Percentiles rank a stretch among this genome's conserved stretches.
phyloP scores from a whole-genome alignment of 2,113 vertebrate species.

The Syngnathus floridae region DNA sequence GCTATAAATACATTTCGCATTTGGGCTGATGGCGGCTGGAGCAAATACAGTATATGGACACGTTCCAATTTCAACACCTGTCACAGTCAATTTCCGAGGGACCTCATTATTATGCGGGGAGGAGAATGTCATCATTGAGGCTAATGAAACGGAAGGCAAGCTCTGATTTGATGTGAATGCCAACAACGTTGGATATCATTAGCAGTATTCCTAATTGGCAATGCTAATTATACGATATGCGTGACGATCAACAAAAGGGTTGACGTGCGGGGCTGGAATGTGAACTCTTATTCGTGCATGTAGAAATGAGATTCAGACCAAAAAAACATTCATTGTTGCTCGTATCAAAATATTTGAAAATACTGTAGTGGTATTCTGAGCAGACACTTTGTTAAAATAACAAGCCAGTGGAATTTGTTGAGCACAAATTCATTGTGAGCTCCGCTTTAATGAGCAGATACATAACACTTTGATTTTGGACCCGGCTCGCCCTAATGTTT shows the following conservation, averaged over 20 bases:
- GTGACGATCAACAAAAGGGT: slow-evolving; percentile 21
- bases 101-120: slow-evolving; percentile 26
- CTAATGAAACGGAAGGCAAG: slow-evolving; percentile 38
- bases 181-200: slow-evolving; percentile 29
- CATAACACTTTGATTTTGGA: background rate
- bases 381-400: background rate
- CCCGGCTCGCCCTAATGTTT: background rate
- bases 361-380: too few species aligned
- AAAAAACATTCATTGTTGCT: background rate
- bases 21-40: slow-evolving; percentile 24
- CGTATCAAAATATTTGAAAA: background rate
- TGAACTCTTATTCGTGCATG: background rate
- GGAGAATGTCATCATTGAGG: slow-evolving; percentile 27
- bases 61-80: slow-evolving; percentile 44
- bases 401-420: background rate
- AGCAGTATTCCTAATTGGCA: slow-evolving; percentile 29
- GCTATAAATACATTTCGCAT: slow-evolving; percentile 30
- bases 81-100: slow-evolving; percentile 26
- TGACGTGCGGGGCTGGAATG: background rate
- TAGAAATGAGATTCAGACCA: background rate
- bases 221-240: slow-evolving; percentile 38
- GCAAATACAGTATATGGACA: slow-evolving; percentile 22
- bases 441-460: background rate
- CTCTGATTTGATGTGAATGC: slow-evolving; percentile 39
- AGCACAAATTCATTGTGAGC: background rate